Percentiles rank a stretch among this genome's conserved stretches.
Evolutionary conservation across 2,797 vertebrate genomes (phyloP).

Genomic region (Fundulus diaphanus): DNA sequence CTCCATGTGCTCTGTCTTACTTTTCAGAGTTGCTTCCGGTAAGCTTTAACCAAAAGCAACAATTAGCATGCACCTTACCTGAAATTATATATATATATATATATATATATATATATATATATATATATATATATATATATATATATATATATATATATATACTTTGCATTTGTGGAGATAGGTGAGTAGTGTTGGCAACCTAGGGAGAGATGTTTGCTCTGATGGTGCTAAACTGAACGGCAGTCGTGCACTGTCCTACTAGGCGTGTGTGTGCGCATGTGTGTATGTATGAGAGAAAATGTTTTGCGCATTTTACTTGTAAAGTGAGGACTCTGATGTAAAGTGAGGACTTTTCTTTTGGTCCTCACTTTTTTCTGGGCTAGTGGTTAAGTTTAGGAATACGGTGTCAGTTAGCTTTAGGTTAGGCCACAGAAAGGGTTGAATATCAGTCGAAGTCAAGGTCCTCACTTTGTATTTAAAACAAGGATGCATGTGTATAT

Average conservation of each 20-base stretch:
- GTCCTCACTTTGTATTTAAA: no score
- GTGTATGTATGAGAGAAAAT: constrained; percentile 20
- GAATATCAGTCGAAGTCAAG: no score
- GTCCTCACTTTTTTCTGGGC: no score
- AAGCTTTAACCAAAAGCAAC: constrained; percentile 78
- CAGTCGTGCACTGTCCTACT: constrained; percentile 81
- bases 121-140: no score
- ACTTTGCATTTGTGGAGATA: constrained; percentile 64
- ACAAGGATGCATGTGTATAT: no score
- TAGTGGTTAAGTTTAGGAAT: no score
- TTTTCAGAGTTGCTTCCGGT: constrained; percentile 77
- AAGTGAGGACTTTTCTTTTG: no score
- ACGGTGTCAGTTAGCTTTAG: no score
- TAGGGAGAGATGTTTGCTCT: constrained; percentile 75
- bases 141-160: neutral
- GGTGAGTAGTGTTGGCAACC: constrained; percentile 72
- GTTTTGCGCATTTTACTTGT: no score
- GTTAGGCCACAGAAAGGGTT: no score
- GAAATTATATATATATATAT: constrained; percentile 54
- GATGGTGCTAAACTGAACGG: constrained; percentile 83
- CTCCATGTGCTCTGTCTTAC: constrained; percentile 65
- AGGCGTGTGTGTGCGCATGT: constrained; percentile 45
- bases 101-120: neutral
- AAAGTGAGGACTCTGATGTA: no score
- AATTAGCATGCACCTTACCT: constrained; percentile 74